Evolutionary conservation across 2,797 vertebrate genomes (phyloP).

Genomic region (Dendrocincla tyrannina): DNA sequence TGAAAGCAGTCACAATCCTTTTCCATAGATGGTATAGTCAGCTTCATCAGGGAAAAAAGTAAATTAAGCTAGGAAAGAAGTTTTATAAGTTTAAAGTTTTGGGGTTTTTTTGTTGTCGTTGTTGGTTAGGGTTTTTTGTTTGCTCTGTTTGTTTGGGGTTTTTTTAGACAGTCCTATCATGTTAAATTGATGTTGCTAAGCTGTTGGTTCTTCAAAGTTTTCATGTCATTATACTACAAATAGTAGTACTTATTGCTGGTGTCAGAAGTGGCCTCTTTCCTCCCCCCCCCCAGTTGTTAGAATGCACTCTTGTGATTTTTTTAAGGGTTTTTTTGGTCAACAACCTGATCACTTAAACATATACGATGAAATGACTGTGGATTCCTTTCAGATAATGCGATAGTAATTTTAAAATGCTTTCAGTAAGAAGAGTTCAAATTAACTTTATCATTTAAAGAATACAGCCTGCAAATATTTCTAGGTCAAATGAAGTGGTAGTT

Average conservation of each 20-base stretch:
- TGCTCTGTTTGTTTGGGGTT: not conserved
- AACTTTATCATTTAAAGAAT: not conserved
- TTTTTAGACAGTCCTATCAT: not conserved
- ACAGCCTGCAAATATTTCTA: not conserved
- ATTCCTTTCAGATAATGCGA: not conserved
- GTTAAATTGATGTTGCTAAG: not conserved
- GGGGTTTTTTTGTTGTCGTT: accelerated
- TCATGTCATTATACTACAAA: not conserved
- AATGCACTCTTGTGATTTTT: not conserved
- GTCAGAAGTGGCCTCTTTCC: not conserved
- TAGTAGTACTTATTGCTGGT: not conserved
- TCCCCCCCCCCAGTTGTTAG: accelerated
- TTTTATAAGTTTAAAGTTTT: not conserved
- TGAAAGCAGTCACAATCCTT: not conserved
- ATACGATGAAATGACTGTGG: not conserved
- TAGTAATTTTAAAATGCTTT: not conserved
- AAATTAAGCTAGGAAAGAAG: not conserved
- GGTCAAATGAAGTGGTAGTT: not conserved
- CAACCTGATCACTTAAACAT: not conserved
- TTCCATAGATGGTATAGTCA: not conserved
- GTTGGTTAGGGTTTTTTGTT: not conserved
- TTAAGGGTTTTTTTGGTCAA: not conserved
- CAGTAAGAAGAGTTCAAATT: not conserved
- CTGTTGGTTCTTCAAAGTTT: not conserved
- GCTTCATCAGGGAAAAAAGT: not conserved